phyloP scores from a whole-genome alignment of 1,140 invertebrate species.

The Pectinophora gossypiella region DNA sequence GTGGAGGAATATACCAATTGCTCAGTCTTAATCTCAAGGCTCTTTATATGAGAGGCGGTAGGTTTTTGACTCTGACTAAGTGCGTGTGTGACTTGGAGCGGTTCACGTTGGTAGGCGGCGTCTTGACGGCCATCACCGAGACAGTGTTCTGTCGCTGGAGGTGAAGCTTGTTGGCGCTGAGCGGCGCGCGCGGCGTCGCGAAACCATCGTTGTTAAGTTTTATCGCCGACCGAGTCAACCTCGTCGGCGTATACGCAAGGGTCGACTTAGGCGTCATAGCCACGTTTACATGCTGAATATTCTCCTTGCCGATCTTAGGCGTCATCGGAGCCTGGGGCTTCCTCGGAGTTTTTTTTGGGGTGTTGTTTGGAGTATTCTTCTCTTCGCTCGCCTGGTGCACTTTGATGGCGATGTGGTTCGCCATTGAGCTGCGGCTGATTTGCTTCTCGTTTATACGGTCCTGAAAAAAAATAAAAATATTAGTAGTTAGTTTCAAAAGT shows the following conservation, averaged over 20 bases:
- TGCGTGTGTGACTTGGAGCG: constrained; percentile 56
- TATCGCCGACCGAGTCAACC: constrained; percentile 49
- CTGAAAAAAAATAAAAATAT: constrained; percentile 27
- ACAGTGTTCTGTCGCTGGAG: constrained; percentile 44
- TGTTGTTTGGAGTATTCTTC: constrained; percentile 20
- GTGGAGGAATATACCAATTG: neutral
- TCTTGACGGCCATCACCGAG: constrained; percentile 32
- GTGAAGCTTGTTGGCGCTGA: constrained; percentile 47
- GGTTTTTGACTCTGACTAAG: constrained; percentile 47
- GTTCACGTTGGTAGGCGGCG: constrained; percentile 41
- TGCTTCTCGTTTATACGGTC: constrained; percentile 53
- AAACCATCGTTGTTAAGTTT: constrained; percentile 56
- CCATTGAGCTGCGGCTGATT: constrained; percentile 59
- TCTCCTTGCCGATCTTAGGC: constrained; percentile 55
- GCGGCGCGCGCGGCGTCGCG: constrained; percentile 50
- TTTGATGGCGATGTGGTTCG: constrained; percentile 10
- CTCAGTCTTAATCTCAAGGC: neutral
- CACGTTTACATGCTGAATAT: constrained; percentile 39
- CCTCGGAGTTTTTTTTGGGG: constrained; percentile 42
- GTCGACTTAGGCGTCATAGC: constrained; percentile 40
- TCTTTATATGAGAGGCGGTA: constrained; percentile 45
- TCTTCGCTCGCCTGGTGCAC: constrained; percentile 16
- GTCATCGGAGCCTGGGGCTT: constrained; percentile 34
- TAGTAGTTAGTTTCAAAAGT: no score
- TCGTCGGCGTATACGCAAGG: constrained; percentile 42